Percentiles rank a stretch among this genome's conserved stretches.
Conservation (phyloP, 2,797 vertebrate species). For the Tragopan temminckii region DNA sequence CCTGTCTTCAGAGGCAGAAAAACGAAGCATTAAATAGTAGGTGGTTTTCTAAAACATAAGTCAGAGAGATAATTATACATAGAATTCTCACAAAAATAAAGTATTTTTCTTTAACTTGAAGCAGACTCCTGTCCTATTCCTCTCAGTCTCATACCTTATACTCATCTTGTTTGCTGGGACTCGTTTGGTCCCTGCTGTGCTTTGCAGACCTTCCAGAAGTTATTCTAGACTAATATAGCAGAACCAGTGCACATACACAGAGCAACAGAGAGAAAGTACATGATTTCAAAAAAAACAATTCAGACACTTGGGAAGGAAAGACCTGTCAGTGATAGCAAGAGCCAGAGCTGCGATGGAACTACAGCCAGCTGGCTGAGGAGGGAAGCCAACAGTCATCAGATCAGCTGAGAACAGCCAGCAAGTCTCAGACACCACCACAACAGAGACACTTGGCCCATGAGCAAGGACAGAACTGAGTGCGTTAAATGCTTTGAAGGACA, state of each 20-base stretch:
- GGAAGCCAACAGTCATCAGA: neutral
- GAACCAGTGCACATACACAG: neutral
- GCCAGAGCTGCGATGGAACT: neutral
- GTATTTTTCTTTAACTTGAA: neutral
- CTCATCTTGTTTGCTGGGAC: neutral
- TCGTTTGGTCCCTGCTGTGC: rapidly evolving
- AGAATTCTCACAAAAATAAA: neutral
- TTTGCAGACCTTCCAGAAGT: neutral
- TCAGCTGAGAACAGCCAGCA: conserved; percentile 48
- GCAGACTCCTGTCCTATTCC: neutral
- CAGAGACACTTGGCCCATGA: conserved; percentile 36
- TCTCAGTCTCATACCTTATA: neutral
- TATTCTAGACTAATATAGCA: neutral
- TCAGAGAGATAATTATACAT: neutral
- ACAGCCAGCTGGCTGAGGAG: conserved; percentile 64
- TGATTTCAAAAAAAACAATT: neutral
- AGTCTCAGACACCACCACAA: neutral
- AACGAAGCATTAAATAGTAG: neutral
- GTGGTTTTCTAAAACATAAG: neutral
- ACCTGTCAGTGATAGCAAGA: neutral
- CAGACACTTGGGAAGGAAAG: neutral
- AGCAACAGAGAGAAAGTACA: neutral
- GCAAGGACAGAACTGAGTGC: neutral
- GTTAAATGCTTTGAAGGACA: neutral
- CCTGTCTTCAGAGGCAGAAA: neutral